Evolutionary conservation across 2,113 vertebrate species (phyloP).

Genomic region (Brachyhypopomus occidentalis): DNA sequence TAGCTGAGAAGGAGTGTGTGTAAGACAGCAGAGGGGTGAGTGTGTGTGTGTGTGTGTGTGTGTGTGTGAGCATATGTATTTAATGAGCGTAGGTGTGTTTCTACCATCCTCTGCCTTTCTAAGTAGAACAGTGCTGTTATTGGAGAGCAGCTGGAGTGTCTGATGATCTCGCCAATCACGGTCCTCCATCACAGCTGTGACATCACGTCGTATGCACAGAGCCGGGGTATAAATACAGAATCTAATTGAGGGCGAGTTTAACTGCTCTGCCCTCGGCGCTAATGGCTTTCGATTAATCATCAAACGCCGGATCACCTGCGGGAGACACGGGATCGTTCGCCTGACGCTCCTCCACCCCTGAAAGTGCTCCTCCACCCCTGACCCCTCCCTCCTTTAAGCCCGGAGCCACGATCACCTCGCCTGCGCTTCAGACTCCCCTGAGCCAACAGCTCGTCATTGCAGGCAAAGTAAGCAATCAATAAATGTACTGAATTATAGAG

Average conservation of each 20-base stretch:
- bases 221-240: slow-evolving; percentile 62
- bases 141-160: slow-evolving; percentile 59
- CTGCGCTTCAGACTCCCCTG: slow-evolving; percentile 15
- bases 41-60: background rate
- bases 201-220: slow-evolving; percentile 57
- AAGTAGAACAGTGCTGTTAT: slow-evolving; percentile 57
- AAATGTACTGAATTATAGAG: slow-evolving; percentile 53
- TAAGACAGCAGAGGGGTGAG: no score
- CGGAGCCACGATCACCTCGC: slow-evolving; percentile 46
- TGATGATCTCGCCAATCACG: slow-evolving; percentile 67
- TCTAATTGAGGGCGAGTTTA: slow-evolving; percentile 72
- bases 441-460: background rate
- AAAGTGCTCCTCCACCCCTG: slow-evolving; percentile 1
- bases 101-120: slow-evolving; percentile 18
- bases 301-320: slow-evolving; percentile 52
- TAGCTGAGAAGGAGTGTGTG: background rate
- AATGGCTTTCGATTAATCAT: slow-evolving; percentile 75
- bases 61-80: background rate
- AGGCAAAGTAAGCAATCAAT: slow-evolving; percentile 54
- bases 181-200: slow-evolving; percentile 59
- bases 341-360: slow-evolving; percentile 24
- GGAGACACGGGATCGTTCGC: slow-evolving; percentile 45
- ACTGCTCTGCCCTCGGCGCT: slow-evolving; percentile 60
- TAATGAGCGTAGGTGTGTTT: slow-evolving; percentile 31
- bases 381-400: slow-evolving; percentile 30